phyloP scores from a whole-genome alignment of 2,888 invertebrate species.

The Pammene aurita region DNA sequence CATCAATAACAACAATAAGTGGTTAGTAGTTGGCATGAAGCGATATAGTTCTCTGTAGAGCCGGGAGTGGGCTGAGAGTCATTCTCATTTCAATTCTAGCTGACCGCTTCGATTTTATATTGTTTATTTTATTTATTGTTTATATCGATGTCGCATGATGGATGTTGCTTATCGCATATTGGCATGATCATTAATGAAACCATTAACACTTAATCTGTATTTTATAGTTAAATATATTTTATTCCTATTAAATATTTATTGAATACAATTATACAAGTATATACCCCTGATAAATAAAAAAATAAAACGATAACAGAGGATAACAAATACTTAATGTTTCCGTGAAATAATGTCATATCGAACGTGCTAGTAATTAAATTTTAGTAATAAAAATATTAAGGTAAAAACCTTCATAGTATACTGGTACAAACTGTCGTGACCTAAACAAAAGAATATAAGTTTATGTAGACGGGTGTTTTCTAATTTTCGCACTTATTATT shows the following conservation, averaged over 20 bases:
- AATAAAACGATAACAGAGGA: constrained; percentile 17
- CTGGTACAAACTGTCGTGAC: too few species aligned
- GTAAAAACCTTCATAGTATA: too few species aligned
- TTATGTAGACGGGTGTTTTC: too few species aligned
- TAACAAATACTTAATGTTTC: constrained; percentile 22
- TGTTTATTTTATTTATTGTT: constrained; percentile 52
- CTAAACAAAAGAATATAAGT: too few species aligned
- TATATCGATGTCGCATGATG: constrained; percentile 77
- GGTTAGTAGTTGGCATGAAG: constrained; percentile 53
- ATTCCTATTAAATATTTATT: constrained; percentile 36
- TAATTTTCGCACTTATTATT: too few species aligned
- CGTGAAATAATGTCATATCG: constrained; percentile 9
- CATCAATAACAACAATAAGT: constrained; percentile 42
- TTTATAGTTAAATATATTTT: constrained; percentile 45
- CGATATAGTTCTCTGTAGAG: constrained; percentile 44
- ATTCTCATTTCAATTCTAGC: constrained; percentile 79
- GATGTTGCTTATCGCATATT: constrained; percentile 76
- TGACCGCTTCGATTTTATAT: constrained; percentile 57
- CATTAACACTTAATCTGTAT: constrained; percentile 49
- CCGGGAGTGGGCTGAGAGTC: constrained; percentile 59
- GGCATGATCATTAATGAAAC: constrained; percentile 62
- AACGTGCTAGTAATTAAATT: not conserved
- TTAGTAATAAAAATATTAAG: too few species aligned
- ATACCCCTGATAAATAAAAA: constrained; percentile 25
- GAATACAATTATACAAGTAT: constrained; percentile 28